Evolutionary conservation across 2,797 vertebrate species (phyloP).

Genomic region (Apogon hyalosoma): DNA sequence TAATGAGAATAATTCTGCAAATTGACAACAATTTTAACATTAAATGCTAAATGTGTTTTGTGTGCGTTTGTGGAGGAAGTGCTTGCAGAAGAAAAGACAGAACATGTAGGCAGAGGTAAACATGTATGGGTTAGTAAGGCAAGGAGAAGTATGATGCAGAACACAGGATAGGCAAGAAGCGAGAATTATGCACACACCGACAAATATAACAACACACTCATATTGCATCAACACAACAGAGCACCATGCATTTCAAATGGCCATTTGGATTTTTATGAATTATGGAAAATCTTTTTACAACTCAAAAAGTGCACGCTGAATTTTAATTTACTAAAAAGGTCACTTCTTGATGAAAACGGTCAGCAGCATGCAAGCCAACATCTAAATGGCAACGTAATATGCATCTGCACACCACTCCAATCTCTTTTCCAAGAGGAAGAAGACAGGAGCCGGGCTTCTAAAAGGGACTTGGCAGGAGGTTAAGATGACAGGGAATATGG

Average conservation of each 20-base stretch:
- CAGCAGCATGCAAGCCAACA: slow-evolving; percentile 57
- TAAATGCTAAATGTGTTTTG: slow-evolving; percentile 35
- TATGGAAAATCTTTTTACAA: slow-evolving; percentile 28
- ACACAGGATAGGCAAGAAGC: slow-evolving; percentile 30
- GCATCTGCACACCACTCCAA: slow-evolving; percentile 51
- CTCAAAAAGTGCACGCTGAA: slow-evolving; percentile 48
- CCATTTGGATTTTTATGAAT: slow-evolving; percentile 44
- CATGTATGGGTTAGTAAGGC: slow-evolving; percentile 11
- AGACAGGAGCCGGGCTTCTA: slow-evolving; percentile 44
- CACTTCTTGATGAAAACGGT: slow-evolving; percentile 51
- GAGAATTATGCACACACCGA: slow-evolving; percentile 25
- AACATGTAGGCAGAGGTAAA: slow-evolving; percentile 57
- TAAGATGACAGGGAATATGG: slow-evolving; percentile 55
- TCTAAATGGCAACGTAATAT: slow-evolving; percentile 52
- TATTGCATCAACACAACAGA: slow-evolving; percentile 23
- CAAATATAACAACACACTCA: slow-evolving; percentile 24
- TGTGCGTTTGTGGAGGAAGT: slow-evolving; percentile 35
- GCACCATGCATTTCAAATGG: slow-evolving; percentile 55
- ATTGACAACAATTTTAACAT: slow-evolving; percentile 17
- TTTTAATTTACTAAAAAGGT: slow-evolving; percentile 56
- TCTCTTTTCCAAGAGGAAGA: slow-evolving; percentile 45
- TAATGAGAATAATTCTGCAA: slow-evolving; percentile 16
- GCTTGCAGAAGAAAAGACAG: slow-evolving; percentile 46
- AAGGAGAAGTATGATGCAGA: slow-evolving; percentile 22
- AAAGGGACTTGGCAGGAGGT: slow-evolving; percentile 58